Conservation (phyloP, 2,797 vertebrate genomes). For the Peromyscus aztecus region DNA sequence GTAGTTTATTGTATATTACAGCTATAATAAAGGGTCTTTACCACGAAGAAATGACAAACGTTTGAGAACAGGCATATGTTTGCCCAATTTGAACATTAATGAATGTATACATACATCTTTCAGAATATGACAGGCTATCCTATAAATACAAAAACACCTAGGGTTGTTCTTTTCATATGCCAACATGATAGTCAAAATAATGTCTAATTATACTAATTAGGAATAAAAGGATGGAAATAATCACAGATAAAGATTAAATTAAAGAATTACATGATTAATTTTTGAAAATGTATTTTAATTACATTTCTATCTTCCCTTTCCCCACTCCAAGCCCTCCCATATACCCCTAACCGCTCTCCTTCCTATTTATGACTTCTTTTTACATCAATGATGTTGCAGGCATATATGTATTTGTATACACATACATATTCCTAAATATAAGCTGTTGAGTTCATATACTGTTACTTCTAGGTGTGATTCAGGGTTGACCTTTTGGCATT, state of each 20-base stretch:
- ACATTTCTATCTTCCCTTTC: not conserved
- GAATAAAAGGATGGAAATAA: constrained; percentile 1
- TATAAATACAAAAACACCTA: not conserved
- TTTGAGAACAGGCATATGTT: not conserved
- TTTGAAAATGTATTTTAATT: not conserved
- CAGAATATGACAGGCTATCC: not conserved
- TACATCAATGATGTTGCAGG: not conserved
- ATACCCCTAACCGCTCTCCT: not conserved
- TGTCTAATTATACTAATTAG: not conserved
- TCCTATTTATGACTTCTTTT: not conserved
- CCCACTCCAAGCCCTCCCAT: no score
- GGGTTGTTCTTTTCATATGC: not conserved
- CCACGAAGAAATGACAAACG: not conserved
- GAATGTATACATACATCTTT: not conserved
- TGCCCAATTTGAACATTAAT: not conserved
- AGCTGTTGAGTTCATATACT: not conserved
- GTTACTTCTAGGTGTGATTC: not conserved
- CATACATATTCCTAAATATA: not conserved
- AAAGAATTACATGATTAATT: not conserved
- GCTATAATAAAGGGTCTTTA: not conserved
- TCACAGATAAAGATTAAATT: not conserved
- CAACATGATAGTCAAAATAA: not conserved
- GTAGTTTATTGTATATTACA: not conserved
- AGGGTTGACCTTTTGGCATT: not conserved
- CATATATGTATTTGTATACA: not conserved